phyloP scores from a whole-genome alignment of 2,888 invertebrate genomes.

The Hydrotaea diabolus region DNA sequence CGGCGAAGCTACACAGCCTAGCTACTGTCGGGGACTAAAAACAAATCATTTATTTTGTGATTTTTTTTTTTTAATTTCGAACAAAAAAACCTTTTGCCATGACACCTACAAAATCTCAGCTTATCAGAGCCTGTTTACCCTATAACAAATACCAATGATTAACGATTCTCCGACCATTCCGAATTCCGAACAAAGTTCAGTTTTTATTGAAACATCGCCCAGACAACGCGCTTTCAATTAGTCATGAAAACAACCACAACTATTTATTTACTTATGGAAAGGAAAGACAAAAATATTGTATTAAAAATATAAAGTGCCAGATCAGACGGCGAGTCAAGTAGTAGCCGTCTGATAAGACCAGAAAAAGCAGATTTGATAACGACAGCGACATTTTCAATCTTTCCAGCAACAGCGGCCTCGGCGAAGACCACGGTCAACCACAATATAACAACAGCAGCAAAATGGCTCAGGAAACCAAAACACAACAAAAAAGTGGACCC shows the following conservation, averaged over 20 bases:
- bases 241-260: constrained; percentile 52
- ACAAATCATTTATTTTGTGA: too few species aligned
- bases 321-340: too few species aligned
- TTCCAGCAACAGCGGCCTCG: constrained; percentile 31
- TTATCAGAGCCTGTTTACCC: too few species aligned
- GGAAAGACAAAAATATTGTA: constrained; percentile 63
- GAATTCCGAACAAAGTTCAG: constrained; percentile 71
- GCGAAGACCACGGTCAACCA: constrained; percentile 2
- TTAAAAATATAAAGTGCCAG: too few species aligned
- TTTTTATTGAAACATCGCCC: constrained; percentile 38
- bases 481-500: constrained; percentile 16
- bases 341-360: constrained; percentile 48
- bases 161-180: too few species aligned
- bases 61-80: too few species aligned
- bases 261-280: constrained; percentile 52
- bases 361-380: not conserved
- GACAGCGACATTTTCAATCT: not conserved
- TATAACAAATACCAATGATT: too few species aligned
- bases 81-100: too few species aligned
- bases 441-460: constrained; percentile 59
- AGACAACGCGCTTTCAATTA: constrained; percentile 37
- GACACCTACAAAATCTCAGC: too few species aligned
- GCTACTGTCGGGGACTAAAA: too few species aligned
- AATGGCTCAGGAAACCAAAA: constrained; percentile 70
- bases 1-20: too few species aligned